Percentiles rank a stretch among this genome's conserved stretches.
Conservation (phyloP, 2,113 vertebrate genomes). For the Hypanus sabinus region DNA sequence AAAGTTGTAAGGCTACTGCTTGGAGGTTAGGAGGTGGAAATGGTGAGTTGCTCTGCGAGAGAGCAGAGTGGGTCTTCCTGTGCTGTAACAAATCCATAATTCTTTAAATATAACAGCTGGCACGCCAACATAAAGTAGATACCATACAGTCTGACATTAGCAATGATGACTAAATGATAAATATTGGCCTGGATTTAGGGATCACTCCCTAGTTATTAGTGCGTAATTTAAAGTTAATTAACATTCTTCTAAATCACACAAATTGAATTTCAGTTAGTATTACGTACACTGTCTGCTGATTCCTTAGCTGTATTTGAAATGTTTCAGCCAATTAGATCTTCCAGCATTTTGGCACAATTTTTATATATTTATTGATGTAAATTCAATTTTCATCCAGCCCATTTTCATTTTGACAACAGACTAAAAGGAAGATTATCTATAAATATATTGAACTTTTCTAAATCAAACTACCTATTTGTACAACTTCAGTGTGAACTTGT, state of each 20-base stretch:
- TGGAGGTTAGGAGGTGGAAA: no score
- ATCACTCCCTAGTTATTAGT: neutral
- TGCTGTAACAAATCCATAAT: no score
- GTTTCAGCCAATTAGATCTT: neutral
- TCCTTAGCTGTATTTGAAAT: neutral
- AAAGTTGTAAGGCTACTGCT: no score
- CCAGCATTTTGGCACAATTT: neutral
- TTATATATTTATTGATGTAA: neutral
- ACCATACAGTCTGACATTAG: no score
- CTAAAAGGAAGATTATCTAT: neutral
- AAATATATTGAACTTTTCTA: neutral
- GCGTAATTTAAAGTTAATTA: neutral
- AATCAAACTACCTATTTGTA: neutral
- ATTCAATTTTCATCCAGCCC: neutral
- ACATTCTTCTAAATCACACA: neutral
- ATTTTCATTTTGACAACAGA: neutral
- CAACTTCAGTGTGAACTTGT: neutral
- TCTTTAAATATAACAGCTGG: no score
- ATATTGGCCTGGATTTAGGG: no score
- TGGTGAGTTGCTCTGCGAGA: no score
- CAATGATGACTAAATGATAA: no score
- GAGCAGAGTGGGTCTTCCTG: no score
- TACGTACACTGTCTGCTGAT: neutral
- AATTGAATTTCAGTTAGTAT: neutral
- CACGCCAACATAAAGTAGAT: no score